Evolutionary conservation across 2,797 vertebrate genomes (phyloP).

Genomic region (Coracias cyanogaster): DNA sequence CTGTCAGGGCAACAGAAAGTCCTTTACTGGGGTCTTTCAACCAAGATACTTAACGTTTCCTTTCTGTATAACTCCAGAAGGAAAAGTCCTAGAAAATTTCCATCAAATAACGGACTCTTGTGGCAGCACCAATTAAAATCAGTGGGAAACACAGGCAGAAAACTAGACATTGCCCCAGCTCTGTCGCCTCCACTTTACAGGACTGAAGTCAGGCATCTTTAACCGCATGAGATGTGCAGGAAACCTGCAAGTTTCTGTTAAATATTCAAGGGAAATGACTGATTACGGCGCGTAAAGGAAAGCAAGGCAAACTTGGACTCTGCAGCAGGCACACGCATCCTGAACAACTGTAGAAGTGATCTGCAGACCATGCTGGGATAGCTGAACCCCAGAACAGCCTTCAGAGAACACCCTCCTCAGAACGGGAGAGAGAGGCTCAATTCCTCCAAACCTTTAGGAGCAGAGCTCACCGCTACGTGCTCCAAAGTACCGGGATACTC

Average conservation of each 20-base stretch:
- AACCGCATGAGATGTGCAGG: not conserved
- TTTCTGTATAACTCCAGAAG: not conserved
- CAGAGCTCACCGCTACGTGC: not conserved
- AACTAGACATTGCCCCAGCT: not conserved
- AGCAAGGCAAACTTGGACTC: not conserved
- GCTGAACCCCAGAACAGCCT: too few relatives aligned
- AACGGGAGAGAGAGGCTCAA: not conserved
- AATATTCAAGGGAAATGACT: conserved; percentile 4
- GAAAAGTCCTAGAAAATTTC: not conserved
- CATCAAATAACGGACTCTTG: not conserved
- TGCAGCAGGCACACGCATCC: not conserved
- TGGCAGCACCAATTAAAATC: not conserved
- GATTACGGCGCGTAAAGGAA: not conserved
- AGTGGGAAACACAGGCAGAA: not conserved
- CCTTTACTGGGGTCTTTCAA: not conserved
- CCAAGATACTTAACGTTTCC: not conserved
- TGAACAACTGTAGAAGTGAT: not conserved
- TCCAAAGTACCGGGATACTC: conserved; percentile 54
- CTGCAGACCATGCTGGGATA: not conserved
- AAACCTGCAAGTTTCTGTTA: not conserved
- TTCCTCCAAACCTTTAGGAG: not conserved
- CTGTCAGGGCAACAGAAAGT: not conserved
- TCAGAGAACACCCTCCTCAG: not conserved
- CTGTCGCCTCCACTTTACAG: not conserved
- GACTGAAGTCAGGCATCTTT: not conserved